phyloP scores from a whole-genome alignment of 2,113 vertebrate genomes.

The Hippoglossus stenolepis region DNA sequence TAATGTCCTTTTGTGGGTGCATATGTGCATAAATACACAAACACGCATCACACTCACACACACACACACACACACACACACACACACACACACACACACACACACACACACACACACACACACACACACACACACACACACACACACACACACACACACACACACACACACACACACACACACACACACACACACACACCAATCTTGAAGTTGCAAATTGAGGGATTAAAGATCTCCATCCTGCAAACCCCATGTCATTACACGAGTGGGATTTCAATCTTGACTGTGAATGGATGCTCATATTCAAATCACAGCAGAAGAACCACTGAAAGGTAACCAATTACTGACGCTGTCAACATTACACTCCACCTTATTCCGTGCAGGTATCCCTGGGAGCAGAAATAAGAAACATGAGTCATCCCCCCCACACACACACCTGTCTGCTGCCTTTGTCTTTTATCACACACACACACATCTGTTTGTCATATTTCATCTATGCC shows the following conservation, averaged over 20 bases:
- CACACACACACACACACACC: conserved; percentile 24
- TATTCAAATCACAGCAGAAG: conserved; percentile 40
- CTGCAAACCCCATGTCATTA: conserved; percentile 33
- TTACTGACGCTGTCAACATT: conserved; percentile 30
- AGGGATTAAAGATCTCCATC: conserved; percentile 39
- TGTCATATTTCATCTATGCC: conserved; percentile 36
- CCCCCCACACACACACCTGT: conserved; percentile 13
- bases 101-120: conserved; percentile 22
- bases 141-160: conserved; percentile 29
- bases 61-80: conserved; percentile 26
- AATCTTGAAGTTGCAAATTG: conserved; percentile 18
- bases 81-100: conserved; percentile 6
- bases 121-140: conserved; percentile 3
- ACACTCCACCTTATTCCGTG: conserved; percentile 13
- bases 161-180: conserved; percentile 3
- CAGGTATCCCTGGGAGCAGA: conserved; percentile 24
- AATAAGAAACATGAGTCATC: conserved; percentile 35
- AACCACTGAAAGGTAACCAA: conserved; percentile 39
- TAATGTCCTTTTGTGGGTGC: conserved; percentile 36
- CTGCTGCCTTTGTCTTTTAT: conserved; percentile 5
- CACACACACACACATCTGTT: conserved; percentile 41
- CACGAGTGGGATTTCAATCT: conserved; percentile 28
- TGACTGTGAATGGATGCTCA: conserved; percentile 42
- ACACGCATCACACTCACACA: background rate
- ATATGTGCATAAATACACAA: conserved; percentile 16